A percentile compares a stretch with the other conserved stretches of the same genome.
phyloP scores from a whole-genome alignment of 1,140 invertebrate species.

The Trinorchestia longiramus region DNA sequence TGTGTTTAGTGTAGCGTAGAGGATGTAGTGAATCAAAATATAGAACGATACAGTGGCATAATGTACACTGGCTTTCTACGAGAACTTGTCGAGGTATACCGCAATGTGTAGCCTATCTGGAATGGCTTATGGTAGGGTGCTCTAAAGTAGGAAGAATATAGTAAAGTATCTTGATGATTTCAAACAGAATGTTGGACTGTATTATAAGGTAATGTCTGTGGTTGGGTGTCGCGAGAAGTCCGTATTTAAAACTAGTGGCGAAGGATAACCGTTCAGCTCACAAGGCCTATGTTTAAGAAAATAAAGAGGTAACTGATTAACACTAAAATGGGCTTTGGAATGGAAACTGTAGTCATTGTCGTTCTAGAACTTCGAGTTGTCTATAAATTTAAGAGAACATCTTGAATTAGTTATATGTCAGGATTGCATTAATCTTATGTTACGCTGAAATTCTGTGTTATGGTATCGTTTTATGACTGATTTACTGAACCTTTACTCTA shows the following conservation, averaged over 20 bases:
- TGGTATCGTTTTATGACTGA: not conserved
- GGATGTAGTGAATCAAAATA: too few relatives aligned
- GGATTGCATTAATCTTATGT: not conserved
- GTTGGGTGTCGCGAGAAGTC: not conserved
- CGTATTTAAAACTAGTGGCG: not conserved
- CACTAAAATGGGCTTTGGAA: not conserved
- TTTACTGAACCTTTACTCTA: not conserved
- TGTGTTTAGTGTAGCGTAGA: not conserved
- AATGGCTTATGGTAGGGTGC: not conserved
- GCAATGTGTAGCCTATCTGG: too few relatives aligned
- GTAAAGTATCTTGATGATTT: not conserved
- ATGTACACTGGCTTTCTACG: not conserved
- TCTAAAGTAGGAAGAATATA: not conserved
- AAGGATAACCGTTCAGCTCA: not conserved
- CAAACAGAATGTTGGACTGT: not conserved
- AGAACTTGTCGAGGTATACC: not conserved
- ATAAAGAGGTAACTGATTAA: not conserved
- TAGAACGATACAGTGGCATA: not conserved
- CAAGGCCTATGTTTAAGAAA: not conserved
- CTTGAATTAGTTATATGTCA: not conserved
- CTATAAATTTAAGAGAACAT: not conserved
- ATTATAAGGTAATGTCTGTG: not conserved
- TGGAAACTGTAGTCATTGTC: not conserved
- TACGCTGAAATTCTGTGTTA: not conserved
- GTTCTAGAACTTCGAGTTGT: not conserved